These are phyloP conservation scores for Pantala flavescens DNA, from an alignment of 1,140 invertebrate species.

Conservation along the genomic window DNA sequence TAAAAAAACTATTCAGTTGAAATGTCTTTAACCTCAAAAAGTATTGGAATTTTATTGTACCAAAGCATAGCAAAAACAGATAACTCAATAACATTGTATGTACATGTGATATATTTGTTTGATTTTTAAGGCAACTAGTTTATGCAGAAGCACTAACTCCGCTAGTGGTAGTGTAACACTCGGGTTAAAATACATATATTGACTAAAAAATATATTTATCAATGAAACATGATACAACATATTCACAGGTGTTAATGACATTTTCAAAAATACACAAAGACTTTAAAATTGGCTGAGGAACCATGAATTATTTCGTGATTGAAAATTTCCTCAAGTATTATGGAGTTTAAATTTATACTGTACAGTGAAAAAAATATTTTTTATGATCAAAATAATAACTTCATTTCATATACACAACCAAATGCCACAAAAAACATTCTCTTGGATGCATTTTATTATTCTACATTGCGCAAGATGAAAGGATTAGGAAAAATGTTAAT, in stretches of 20 bases:
- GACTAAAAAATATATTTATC: slow-evolving; percentile 7
- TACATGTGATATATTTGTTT: not conserved
- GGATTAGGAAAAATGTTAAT: no score
- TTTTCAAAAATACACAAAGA: slow-evolving; percentile 9
- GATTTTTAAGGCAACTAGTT: not conserved
- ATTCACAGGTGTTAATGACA: not conserved
- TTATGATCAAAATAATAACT: no score
- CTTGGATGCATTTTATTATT: no score
- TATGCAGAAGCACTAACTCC: not conserved
- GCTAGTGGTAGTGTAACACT: not conserved
- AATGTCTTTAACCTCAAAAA: not conserved
- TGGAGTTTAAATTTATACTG: no score
- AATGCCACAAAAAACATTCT: no score
- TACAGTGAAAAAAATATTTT: no score
- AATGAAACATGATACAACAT: slow-evolving; percentile 1
- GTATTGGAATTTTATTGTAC: slow-evolving; percentile 4
- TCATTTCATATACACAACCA: no score
- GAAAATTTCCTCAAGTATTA: no score
- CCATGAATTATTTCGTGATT: not conserved
- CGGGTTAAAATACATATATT: not conserved
- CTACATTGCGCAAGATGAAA: no score
- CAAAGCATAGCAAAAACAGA: slow-evolving; percentile 9
- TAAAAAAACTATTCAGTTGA: not conserved
- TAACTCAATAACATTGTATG: not conserved
- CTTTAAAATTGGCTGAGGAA: not conserved